These are phyloP conservation scores for Rhadina sibilatrix DNA, from an alignment of 2,113 vertebrate species.

Conservation along the genomic window DNA sequence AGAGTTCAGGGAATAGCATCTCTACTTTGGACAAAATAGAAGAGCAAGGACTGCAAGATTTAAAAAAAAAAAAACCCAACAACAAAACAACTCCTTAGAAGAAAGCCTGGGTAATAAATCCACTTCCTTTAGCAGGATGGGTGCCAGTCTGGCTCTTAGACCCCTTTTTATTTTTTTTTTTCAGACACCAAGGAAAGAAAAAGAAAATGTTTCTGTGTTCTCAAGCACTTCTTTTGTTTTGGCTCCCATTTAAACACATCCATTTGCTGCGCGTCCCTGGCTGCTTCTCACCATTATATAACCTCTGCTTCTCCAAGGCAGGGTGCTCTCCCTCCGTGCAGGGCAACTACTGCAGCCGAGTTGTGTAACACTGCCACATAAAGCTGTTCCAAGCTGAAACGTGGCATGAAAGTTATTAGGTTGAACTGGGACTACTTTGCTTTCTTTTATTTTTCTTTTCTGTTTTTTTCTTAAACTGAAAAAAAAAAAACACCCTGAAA, in stretches of 20 bases:
- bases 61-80: neutral
- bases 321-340: slow-evolving; percentile 43
- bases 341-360: slow-evolving; percentile 17
- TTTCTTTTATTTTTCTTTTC: neutral
- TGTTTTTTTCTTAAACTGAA: neutral
- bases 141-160: slow-evolving; percentile 3
- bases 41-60: neutral
- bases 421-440: neutral
- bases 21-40: neutral
- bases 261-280: neutral
- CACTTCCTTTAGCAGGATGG: slow-evolving; percentile 8
- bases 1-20: neutral
- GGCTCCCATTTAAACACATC: neutral
- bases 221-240: slow-evolving; percentile 14
- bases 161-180: neutral
- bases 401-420: slow-evolving; percentile 44
- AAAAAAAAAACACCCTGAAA: neutral
- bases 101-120: slow-evolving; percentile 26
- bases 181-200: slow-evolving; percentile 1
- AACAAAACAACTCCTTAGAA: neutral
- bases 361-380: slow-evolving; percentile 27
- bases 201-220: slow-evolving; percentile 5
- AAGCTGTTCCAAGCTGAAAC: slow-evolving; percentile 41
- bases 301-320: slow-evolving; percentile 33
- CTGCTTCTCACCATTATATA: slow-evolving; percentile 44